A percentile compares a stretch with the other conserved stretches of the same genome.
Conservation (phyloP, 2,797 vertebrate genomes). For the Choloepus didactylus region DNA sequence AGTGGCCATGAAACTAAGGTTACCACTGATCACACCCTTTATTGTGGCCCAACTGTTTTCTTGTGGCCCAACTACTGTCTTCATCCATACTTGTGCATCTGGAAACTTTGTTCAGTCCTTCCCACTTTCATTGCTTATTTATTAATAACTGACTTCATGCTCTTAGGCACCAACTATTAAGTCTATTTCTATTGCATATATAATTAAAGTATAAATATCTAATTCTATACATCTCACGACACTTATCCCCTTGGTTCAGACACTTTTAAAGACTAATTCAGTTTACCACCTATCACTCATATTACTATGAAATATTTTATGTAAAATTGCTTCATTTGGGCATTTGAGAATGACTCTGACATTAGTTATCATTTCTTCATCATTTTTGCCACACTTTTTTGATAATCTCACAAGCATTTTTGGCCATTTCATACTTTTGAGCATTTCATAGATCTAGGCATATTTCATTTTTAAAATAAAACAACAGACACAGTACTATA, state of each 20-base stretch:
- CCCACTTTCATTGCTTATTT: not conserved
- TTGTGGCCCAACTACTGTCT: not conserved
- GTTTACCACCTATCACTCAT: not conserved
- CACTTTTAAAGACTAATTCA: not conserved
- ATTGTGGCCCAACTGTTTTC: not conserved
- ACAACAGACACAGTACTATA: not conserved
- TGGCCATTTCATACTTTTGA: not conserved
- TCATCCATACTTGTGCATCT: not conserved
- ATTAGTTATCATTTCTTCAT: not conserved
- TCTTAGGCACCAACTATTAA: not conserved
- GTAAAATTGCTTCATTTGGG: not conserved
- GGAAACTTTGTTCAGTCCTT: not conserved
- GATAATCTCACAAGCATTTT: not conserved
- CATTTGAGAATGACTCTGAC: not conserved
- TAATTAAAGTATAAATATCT: not conserved
- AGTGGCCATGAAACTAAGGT: not conserved
- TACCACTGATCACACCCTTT: not conserved
- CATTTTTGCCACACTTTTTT: not conserved
- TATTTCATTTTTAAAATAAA: not conserved
- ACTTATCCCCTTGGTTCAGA: not conserved
- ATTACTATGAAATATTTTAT: not conserved
- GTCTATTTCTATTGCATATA: not conserved
- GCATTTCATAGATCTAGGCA: not conserved
- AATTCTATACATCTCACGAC: not conserved
- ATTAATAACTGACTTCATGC: not conserved